These are phyloP conservation scores for Halichondria panicea DNA, from an alignment of 37 sponge, comb jelly and placozoan genomes.

Conservation along the genomic window DNA sequence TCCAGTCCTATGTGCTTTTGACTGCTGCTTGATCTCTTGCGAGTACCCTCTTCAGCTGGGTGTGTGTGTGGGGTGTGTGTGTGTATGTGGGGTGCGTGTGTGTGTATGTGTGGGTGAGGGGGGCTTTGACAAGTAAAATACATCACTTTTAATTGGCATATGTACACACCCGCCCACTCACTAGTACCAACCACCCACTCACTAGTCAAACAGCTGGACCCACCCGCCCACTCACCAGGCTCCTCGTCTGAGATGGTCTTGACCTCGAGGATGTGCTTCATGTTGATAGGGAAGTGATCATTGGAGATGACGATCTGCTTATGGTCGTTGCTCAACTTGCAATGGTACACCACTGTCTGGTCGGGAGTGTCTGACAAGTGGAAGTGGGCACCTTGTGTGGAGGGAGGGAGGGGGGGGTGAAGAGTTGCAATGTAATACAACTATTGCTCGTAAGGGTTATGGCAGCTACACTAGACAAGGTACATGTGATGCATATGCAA, in stretches of 20 bases:
- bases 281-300: constrained; percentile 31
- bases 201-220: not conserved
- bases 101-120: no score
- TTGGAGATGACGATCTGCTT: constrained; percentile 37
- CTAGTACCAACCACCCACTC: not conserved
- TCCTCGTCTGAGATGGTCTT: constrained; percentile 8
- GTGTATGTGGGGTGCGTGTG: no score
- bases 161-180: constrained; percentile 2
- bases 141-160: no score
- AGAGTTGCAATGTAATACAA: not conserved
- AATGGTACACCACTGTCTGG: constrained; percentile 13
- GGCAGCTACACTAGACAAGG: no score
- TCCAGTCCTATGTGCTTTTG: constrained; percentile 30
- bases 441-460: no score
- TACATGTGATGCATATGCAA: no score
- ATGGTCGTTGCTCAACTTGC: constrained; percentile 54
- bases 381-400: constrained; percentile 41
- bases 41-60: no score
- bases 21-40: constrained; percentile 7
- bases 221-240: not conserved
- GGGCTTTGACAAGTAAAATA: no score
- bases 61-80: no score
- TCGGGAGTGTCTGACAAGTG: constrained; percentile 40
- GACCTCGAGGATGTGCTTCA: constrained; percentile 60
- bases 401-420: constrained; percentile 1